These are phyloP conservation scores for Panthera uncia DNA, from an alignment of 2,113 vertebrate species.

Conservation along the genomic window DNA sequence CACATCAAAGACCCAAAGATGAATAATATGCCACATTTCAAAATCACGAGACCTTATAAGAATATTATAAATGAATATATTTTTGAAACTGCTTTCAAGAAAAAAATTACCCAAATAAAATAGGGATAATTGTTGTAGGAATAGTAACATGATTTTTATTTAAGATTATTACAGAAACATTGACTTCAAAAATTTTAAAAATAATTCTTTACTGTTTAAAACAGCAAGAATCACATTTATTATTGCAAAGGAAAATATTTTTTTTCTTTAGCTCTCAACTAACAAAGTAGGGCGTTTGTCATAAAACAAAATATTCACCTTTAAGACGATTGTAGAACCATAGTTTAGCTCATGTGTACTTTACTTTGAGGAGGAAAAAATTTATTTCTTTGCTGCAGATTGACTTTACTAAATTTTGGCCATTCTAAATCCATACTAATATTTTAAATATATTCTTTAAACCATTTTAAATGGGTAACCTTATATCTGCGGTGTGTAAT, in stretches of 20 bases:
- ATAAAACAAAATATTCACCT: constrained; percentile 1
- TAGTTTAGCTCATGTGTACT: background rate
- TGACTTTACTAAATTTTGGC: constrained; percentile 23
- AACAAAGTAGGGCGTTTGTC: background rate
- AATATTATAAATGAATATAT: constrained; percentile 78
- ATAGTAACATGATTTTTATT: constrained; percentile 59
- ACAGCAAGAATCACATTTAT: constrained; percentile 3
- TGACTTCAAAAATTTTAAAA: background rate
- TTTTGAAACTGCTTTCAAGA: constrained; percentile 65
- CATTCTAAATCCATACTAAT: background rate
- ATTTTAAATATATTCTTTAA: constrained; percentile 22
- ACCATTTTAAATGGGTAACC: background rate
- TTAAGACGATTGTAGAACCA: constrained; percentile 20
- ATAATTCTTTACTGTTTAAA: constrained; percentile 13
- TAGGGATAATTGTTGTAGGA: constrained; percentile 62
- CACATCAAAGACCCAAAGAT: constrained; percentile 86
- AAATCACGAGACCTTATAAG: constrained; percentile 78
- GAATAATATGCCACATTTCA: constrained; percentile 86
- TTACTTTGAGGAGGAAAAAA: constrained; percentile 42
- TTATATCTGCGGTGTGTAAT: background rate
- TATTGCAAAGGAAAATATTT: background rate
- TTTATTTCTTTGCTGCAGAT: constrained; percentile 28
- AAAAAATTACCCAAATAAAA: constrained; percentile 66
- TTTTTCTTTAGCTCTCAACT: background rate
- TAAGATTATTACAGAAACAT: constrained; percentile 51